These are phyloP conservation scores for Meteorus cinctellus DNA, from an alignment of 2,888 invertebrate genomes.

Conservation along the genomic window DNA sequence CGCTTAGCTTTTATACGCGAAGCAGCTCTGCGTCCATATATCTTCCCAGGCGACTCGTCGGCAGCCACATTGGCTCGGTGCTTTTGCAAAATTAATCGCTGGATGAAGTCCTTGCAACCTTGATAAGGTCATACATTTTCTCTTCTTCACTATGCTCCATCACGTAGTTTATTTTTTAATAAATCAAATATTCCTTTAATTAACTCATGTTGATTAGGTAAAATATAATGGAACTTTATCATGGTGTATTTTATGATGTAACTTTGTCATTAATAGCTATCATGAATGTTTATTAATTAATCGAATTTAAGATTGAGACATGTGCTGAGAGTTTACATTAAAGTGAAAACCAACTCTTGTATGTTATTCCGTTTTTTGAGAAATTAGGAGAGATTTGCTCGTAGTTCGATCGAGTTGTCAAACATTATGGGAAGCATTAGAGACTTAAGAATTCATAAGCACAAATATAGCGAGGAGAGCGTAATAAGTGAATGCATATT, in stretches of 20 bases:
- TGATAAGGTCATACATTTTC: constrained; percentile 35
- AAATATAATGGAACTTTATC: neutral
- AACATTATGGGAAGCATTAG: neutral
- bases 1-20: constrained; percentile 33
- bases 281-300: neutral
- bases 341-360: no score
- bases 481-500: neutral
- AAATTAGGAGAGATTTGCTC: no score
- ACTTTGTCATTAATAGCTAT: neutral
- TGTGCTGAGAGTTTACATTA: no score
- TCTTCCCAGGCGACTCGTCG: constrained; percentile 29
- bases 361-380: no score
- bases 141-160: neutral
- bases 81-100: constrained; percentile 35
- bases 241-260: no score
- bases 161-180: constrained; percentile 6
- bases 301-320: neutral
- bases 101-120: constrained; percentile 33
- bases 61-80: constrained; percentile 17
- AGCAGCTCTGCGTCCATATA: constrained; percentile 38
- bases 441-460: neutral
- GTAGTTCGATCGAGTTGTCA: no score
- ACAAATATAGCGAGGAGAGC: neutral
- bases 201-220: neutral
- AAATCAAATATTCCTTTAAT: constrained; percentile 1